Conservation (phyloP, 92 coral and sea anemone species). For the Porites evermanni region DNA sequence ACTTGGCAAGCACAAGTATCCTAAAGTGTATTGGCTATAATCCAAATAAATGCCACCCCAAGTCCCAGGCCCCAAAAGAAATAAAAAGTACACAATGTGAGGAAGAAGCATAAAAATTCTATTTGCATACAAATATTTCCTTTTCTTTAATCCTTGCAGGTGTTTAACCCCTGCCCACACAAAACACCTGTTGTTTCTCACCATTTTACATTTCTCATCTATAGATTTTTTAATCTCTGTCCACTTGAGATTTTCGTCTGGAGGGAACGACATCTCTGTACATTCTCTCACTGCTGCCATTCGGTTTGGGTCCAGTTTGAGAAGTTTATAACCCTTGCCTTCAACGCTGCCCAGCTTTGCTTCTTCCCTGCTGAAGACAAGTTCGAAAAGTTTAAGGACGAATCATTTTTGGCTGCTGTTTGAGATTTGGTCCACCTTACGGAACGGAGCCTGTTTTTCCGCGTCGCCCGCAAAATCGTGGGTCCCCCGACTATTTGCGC, state of each 20-base stretch:
- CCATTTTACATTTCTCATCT: conserved; percentile 38
- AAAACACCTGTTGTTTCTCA: conserved; percentile 32
- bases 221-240: conserved; percentile 19
- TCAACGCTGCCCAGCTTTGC: conserved; percentile 21
- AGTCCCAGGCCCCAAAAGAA: no score
- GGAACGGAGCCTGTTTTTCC: no score
- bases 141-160: no score
- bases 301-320: conserved; percentile 47
- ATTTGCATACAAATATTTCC: no score
- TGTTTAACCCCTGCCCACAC: conserved; percentile 27
- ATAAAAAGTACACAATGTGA: no score
- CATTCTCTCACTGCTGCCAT: conserved; percentile 17
- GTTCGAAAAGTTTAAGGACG: conserved; percentile 54
- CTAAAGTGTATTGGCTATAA: no score
- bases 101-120: no score
- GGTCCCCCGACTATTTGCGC: no score
- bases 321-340: conserved; percentile 42
- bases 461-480: no score
- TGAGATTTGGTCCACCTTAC: conserved; percentile 4
- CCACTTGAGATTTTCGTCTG: conserved; percentile 4
- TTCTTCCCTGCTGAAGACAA: conserved; percentile 48
- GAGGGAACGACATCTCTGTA: background rate
- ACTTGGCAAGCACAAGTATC: no score
- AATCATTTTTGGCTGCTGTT: conserved; percentile 21
- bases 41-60: no score